These are phyloP conservation scores for Neuroterus valhalla DNA, from an alignment of 1,140 invertebrate species.

Conservation along the genomic window DNA sequence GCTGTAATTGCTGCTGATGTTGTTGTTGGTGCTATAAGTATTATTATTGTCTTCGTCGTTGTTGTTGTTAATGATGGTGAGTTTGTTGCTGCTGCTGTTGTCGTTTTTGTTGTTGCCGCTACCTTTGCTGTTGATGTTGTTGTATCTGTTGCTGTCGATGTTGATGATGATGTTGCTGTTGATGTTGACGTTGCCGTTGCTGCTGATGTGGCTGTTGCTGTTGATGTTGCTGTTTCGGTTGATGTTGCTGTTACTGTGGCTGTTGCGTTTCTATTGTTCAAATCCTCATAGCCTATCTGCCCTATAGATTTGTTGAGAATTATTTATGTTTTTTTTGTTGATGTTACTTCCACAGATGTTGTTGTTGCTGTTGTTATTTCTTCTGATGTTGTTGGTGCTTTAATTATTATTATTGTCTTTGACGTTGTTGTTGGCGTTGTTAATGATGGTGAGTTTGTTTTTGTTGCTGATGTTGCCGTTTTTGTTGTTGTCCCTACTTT, in stretches of 20 bases:
- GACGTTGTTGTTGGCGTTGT: background rate
- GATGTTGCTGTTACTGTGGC: too few relatives aligned
- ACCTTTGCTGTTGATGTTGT: background rate
- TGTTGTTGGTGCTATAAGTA: background rate
- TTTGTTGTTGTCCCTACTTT: too few relatives aligned
- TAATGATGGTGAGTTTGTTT: conserved; percentile 6
- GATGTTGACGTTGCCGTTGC: background rate
- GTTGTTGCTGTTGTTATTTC: background rate
- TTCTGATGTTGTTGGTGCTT: background rate
- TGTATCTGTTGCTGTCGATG: background rate
- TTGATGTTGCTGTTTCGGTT: too few relatives aligned
- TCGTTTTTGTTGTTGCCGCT: too few relatives aligned
- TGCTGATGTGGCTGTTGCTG: background rate
- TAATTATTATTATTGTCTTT: background rate
- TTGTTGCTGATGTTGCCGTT: background rate
- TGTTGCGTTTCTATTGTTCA: too few relatives aligned
- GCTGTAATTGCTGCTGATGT: background rate
- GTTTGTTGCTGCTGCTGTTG: conserved; percentile 1
- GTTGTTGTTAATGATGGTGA: background rate
- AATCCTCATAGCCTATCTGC: too few relatives aligned
- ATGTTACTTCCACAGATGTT: background rate
- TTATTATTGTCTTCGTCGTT: background rate
- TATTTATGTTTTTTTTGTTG: background rate
- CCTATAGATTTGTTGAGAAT: too few relatives aligned
- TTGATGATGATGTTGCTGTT: conserved; percentile 1